Percentiles rank a stretch among this genome's conserved stretches.
Conservation (phyloP, 2,113 vertebrate species). For the Procavia capensis region DNA sequence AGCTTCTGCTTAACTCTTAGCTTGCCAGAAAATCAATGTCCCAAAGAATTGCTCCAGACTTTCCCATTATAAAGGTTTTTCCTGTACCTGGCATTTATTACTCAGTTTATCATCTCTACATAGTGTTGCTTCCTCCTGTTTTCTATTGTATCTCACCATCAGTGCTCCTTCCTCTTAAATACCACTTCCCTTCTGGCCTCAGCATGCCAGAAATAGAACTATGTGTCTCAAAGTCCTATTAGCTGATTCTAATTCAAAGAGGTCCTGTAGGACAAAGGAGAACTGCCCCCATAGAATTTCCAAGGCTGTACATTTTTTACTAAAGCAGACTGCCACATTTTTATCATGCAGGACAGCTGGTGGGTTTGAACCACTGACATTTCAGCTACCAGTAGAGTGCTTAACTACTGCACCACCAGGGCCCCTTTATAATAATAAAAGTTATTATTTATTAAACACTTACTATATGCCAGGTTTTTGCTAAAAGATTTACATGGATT, state of each 20-base stretch:
- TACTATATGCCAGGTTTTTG: background rate
- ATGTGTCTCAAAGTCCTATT: background rate
- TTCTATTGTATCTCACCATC: background rate
- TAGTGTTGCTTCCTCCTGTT: background rate
- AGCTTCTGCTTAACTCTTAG: background rate
- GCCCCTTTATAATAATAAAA: too few relatives aligned
- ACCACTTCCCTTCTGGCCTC: background rate
- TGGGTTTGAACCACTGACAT: too few relatives aligned
- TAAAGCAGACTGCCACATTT: too few relatives aligned
- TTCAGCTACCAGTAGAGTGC: too few relatives aligned
- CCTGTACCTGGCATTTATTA: constrained; percentile 1
- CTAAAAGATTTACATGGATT: background rate
- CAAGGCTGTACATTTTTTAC: too few relatives aligned
- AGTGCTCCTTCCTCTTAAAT: background rate
- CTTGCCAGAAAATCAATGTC: background rate
- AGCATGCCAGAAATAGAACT: background rate
- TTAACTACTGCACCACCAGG: too few relatives aligned
- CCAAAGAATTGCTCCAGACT: background rate
- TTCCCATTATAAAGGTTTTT: background rate
- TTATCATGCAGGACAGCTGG: too few relatives aligned
- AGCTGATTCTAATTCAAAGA: background rate
- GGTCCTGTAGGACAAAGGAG: too few relatives aligned
- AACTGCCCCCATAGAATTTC: too few relatives aligned
- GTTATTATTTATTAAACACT: constrained; percentile 9
- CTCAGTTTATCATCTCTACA: background rate